Conservation (phyloP, 2,888 invertebrate genomes). For the Hedya salicella region DNA sequence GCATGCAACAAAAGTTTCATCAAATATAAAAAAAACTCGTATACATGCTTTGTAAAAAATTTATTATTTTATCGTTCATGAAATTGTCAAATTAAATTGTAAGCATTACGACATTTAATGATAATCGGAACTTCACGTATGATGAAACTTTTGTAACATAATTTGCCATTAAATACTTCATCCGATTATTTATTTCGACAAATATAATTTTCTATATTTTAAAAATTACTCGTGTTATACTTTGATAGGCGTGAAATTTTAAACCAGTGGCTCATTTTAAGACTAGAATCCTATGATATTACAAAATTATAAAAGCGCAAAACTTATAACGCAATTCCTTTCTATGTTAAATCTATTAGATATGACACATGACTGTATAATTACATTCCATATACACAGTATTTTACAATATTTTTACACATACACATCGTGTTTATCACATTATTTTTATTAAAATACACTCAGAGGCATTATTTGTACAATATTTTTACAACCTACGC, state of each 20-base stretch:
- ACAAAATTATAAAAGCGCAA: constrained; percentile 45
- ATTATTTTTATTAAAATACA: constrained; percentile 53
- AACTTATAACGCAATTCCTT: constrained; percentile 41
- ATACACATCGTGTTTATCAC: constrained; percentile 73
- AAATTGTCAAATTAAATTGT: no score
- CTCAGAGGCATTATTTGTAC: not conserved
- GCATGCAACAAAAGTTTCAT: constrained; percentile 26
- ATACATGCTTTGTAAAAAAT: no score
- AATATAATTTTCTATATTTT: constrained; percentile 20
- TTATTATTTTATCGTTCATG: no score
- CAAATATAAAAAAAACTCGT: not conserved
- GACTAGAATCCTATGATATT: constrained; percentile 63
- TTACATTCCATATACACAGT: constrained; percentile 67
- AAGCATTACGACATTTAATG: no score
- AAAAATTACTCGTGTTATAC: constrained; percentile 26
- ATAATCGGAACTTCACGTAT: not conserved
- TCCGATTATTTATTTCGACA: constrained; percentile 6
- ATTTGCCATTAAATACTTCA: constrained; percentile 9
- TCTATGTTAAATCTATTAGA: constrained; percentile 40
- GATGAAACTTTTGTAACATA: constrained; percentile 12
- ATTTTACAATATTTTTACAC: constrained; percentile 62
- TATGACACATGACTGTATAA: constrained; percentile 68
- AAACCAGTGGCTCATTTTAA: constrained; percentile 41
- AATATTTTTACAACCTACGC: not conserved
- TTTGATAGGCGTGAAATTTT: constrained; percentile 24